Evolutionary conservation across 2,888 invertebrate genomes (phyloP).

Genomic region (Sarcophaga caerulescens): DNA sequence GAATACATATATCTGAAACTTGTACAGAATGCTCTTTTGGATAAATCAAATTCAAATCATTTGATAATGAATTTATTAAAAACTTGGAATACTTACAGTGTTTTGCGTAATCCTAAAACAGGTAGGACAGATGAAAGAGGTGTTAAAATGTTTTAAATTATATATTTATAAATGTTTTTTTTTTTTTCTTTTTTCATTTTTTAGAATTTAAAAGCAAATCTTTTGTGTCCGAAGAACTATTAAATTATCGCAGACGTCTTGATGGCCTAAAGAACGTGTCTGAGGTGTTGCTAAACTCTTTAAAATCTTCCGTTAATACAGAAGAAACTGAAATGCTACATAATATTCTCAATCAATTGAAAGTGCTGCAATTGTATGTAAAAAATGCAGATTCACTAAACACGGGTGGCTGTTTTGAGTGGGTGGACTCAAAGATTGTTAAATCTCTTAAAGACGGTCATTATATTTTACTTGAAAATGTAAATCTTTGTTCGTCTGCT

Average conservation of each 20-base stretch:
- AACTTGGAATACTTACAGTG: conserved; percentile 76
- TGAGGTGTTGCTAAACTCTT: conserved; percentile 61
- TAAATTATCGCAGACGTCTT: conserved; percentile 76
- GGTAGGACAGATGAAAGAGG: conserved; percentile 71
- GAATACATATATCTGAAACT: conserved; percentile 73
- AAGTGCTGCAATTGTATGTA: conserved; percentile 72
- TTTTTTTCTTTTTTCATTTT: conserved; percentile 35
- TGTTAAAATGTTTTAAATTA: neutral
- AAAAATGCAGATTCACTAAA: conserved; percentile 84
- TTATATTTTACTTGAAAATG: conserved; percentile 94
- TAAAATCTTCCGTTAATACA: neutral
- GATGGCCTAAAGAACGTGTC: conserved; percentile 72
- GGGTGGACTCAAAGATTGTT: conserved; percentile 94
- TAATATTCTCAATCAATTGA: conserved; percentile 68
- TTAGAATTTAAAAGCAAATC: conserved; percentile 73
- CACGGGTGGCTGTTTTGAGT: conserved; percentile 95
- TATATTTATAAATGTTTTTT: neutral
- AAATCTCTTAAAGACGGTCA: conserved; percentile 91
- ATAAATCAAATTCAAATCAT: conserved; percentile 44
- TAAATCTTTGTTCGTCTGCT: conserved; percentile 97
- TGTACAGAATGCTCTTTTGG: conserved; percentile 72
- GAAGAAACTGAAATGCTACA: conserved; percentile 30
- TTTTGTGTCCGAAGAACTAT: conserved; percentile 75
- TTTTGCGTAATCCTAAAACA: conserved; percentile 70
- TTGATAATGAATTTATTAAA: conserved; percentile 71